Base-by-base conservation (phyloP, 2,797 vertebrate genomes). In the Anas georgica region DNA sequence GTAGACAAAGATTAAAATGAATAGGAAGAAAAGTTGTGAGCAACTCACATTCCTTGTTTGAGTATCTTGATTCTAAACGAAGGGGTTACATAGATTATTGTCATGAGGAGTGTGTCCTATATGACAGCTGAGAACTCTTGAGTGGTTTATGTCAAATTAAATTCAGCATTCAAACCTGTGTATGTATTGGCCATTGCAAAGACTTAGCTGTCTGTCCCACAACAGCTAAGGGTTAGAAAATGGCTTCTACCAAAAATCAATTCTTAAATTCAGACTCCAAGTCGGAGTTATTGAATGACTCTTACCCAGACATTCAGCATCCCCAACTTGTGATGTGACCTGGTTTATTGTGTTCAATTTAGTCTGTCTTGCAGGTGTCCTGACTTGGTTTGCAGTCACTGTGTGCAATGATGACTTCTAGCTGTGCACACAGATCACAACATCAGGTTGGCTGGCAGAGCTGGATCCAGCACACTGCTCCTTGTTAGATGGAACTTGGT, bases 51-150 rank as follows among this genome's bases (percentile, higher is more conserved):
- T 70, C 66, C 35, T 77, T 67, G 17, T 50, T 52, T 86, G 48
- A 28, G 29, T 50, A 21, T 70, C 39, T 74, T 56, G 14, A 10
- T 79, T 88, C 81, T 78, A 64, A 83, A 75, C 29, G 45, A 78
- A 66, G 52, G 7, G 5, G 2, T 77, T 80, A 43, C 11, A 13
- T 7, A 43, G 26, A 64, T 88, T 68, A 9, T 72, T 83, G 45
- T 16, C 8, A 5, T 0, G 6, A 63, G 29, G 16, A 25, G 31
- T 68, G 35, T 31, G 75, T 54, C n/a, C 35, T 54, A 0, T 33
- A 16, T 39, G n/a, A 31, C 58, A 91, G n/a, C 56, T 83, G 54
- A 67, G 62, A 68, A 33, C 31, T 64, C n/a, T 20, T n/a, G 58
- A 75, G 56, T 26, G 63, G 12, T 20, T 68, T 39, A 22, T 72